A percentile compares a stretch with the other conserved stretches of the same genome.
Evolutionary conservation across 2,113 vertebrate species (phyloP).

Genomic region (Datnioides undecimradiatus): DNA sequence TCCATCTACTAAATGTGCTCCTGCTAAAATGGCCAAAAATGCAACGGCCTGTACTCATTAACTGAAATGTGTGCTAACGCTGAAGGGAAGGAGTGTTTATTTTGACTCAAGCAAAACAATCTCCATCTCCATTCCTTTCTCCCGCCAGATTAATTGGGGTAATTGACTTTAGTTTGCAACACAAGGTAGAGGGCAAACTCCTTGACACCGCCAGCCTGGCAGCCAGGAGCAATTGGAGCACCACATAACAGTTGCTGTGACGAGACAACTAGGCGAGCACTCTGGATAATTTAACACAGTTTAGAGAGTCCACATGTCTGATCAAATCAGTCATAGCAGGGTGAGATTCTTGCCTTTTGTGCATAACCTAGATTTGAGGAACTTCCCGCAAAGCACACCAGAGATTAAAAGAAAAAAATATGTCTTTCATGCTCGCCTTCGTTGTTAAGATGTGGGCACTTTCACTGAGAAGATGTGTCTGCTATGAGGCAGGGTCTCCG

Average conservation of each 20-base stretch:
- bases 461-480: slow-evolving; percentile 57
- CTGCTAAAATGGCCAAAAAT: slow-evolving; percentile 65
- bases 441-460: slow-evolving; percentile 19
- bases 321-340: slow-evolving; percentile 51
- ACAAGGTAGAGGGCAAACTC: slow-evolving; percentile 67
- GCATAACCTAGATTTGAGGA: slow-evolving; percentile 31
- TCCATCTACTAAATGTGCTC: slow-evolving; percentile 63
- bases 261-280: slow-evolving; percentile 67
- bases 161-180: slow-evolving; percentile 76
- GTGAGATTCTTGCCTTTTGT: slow-evolving; percentile 2
- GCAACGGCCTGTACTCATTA: slow-evolving; percentile 69
- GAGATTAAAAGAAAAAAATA: neutral
- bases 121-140: slow-evolving; percentile 73
- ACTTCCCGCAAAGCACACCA: slow-evolving; percentile 3
- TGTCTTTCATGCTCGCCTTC: neutral
- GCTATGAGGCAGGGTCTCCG: slow-evolving; percentile 49
- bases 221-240: slow-evolving; percentile 75
- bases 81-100: slow-evolving; percentile 67
- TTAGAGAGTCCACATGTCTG: slow-evolving; percentile 53
- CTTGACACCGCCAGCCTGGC: slow-evolving; percentile 68
- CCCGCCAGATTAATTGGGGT: slow-evolving; percentile 74
- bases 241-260: slow-evolving; percentile 67
- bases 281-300: slow-evolving; percentile 71
- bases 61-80: slow-evolving; percentile 58
- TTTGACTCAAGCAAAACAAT: slow-evolving; percentile 79